Evolutionary conservation across 2,888 invertebrate genomes (phyloP).

Genomic region (Fragum sueziense): DNA sequence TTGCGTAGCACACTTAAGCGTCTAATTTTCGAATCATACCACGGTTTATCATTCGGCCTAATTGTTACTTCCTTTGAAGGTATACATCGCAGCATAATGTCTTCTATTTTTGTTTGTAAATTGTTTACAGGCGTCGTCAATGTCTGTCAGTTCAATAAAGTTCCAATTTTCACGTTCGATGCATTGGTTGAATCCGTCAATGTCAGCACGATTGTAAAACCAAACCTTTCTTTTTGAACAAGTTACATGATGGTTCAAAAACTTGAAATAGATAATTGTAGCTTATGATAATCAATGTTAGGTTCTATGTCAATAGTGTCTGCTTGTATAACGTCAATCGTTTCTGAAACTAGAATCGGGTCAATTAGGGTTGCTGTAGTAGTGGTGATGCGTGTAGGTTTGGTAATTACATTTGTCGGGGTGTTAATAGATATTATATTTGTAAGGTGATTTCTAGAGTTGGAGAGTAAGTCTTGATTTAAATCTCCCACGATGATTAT

Average conservation of each 20-base stretch:
- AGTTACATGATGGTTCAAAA: neutral
- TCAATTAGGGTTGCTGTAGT: slow-evolving; percentile 3
- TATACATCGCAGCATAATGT: slow-evolving; percentile 16
- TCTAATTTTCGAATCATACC: slow-evolving; percentile 29
- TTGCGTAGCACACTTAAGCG: slow-evolving; percentile 3
- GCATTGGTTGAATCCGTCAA: neutral
- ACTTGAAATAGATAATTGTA: neutral
- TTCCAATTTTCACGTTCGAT: slow-evolving; percentile 8
- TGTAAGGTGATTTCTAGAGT: neutral
- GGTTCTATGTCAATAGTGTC: neutral
- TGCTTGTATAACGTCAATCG: neutral
- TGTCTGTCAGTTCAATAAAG: neutral
- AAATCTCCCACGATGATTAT: slow-evolving; percentile 3
- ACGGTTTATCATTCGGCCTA: slow-evolving; percentile 25
- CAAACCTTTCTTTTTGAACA: slow-evolving; percentile 9
- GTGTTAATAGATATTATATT: neutral
- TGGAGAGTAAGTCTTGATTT: neutral
- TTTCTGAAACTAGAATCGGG: slow-evolving; percentile 3
- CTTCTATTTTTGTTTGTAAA: neutral
- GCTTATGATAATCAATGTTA: slow-evolving; percentile 19
- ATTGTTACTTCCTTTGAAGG: slow-evolving; percentile 17
- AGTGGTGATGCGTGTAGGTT: neutral
- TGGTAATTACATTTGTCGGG: neutral
- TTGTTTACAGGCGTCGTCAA: neutral
- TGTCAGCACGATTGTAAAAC: slow-evolving; percentile 13